Evolutionary conservation across 2,113 vertebrate genomes (phyloP).

Genomic region (Mirounga angustirostris): DNA sequence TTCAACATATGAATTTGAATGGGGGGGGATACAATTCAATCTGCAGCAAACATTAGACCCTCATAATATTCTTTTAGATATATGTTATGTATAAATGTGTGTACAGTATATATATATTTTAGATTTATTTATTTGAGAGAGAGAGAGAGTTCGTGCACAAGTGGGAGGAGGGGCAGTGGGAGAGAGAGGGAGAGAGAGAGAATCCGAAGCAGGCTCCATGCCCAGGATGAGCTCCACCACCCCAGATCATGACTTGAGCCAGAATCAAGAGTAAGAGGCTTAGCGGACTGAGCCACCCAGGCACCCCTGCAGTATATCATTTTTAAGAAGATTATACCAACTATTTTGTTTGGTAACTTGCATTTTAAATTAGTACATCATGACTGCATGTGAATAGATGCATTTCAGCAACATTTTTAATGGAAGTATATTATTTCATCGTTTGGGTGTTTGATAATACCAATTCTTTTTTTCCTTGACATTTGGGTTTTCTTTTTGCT

Average conservation of each 20-base stretch:
- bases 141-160: too few relatives aligned
- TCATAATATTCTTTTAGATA: background rate
- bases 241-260: background rate
- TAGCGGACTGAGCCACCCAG: background rate
- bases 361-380: constrained; percentile 6
- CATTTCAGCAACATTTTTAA: background rate
- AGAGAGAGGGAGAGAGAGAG: background rate
- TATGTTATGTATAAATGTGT: background rate
- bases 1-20: background rate
- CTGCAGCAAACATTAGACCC: background rate
- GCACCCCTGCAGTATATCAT: background rate
- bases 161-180: too few relatives aligned
- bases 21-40: background rate
- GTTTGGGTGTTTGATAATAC: background rate
- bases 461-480: background rate
- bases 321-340: background rate
- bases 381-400: background rate
- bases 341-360: constrained; percentile 26
- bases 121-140: background rate
- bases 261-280: background rate
- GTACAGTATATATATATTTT: background rate
- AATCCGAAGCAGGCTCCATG: background rate
- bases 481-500: background rate
- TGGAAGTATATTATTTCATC: background rate
- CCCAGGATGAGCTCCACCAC: background rate